Evolutionary conservation across 1,140 invertebrate species (phyloP), one percentile per base, ranked within the genome.

Genomic region (Pogonomyrmex barbatus): DNA sequence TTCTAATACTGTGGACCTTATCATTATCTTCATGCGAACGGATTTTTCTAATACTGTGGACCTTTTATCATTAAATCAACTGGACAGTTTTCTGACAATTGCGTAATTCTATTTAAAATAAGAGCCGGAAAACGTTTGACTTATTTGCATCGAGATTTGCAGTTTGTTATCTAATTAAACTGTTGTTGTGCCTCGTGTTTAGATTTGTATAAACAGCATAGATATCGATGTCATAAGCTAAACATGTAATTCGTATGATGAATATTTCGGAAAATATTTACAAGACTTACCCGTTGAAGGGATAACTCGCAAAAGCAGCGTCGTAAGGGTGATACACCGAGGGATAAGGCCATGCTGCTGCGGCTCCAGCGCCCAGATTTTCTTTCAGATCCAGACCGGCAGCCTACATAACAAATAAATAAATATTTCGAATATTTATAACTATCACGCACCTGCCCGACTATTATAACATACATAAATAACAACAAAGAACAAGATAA

Each of bases 311-410:
- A 90, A 98, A 98, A 42, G 97, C 97, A 63, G 97, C 97, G 91
- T 98, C 98, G 94, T 98, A 98, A 54, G 98, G 98, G 95, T 98
- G 98, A 94, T 98, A 98, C 88, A 98, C 97, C 50, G 98, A 97
- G 70, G 97, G 97, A 94, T 98, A 98, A 75, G 97, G 97, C 97
- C 97, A 98, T 67, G 96, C 97, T 30, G 97, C 96, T 50, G 94
- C 94, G 47, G 97, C 97, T 90, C 97, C 97, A 30, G 97, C 97
- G 70, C 97, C 97, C 71, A 98, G 95, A 93, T 98, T 98, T 93
- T 98, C 98, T 95, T 98, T 98, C 87, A 98, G 95, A 93, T 98
- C 98, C 88, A 98, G 96, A 65, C 97, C 97, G 85, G 96, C 96
- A 76, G 96, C 96, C 96, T 97, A 94, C 47, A 24, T 45, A 47